Evolutionary conservation across 2,797 vertebrate genomes (phyloP).

Genomic region (Molothrus ater): DNA sequence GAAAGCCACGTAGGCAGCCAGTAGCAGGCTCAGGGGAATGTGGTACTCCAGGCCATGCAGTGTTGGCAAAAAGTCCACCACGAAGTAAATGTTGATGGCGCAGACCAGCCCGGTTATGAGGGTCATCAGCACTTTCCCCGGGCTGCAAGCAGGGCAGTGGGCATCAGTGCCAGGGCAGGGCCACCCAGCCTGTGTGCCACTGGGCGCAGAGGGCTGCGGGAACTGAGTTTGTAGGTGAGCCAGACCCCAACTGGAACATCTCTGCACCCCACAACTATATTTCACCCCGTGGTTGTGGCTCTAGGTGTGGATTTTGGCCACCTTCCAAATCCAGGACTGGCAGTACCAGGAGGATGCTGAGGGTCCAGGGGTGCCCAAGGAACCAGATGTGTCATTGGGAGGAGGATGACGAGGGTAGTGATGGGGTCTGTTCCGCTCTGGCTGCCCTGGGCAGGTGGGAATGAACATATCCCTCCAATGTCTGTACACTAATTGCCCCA

Average conservation of each 20-base stretch:
- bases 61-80: slow-evolving; percentile 67
- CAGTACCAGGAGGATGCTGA: background rate
- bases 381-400: accelerated
- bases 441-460: background rate
- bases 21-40: slow-evolving; percentile 56
- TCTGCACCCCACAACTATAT: background rate
- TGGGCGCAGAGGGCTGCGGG: background rate
- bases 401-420: background rate
- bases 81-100: slow-evolving; percentile 76
- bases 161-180: background rate
- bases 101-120: slow-evolving; percentile 71
- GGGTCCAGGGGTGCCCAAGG: background rate
- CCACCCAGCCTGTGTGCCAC: background rate
- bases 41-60: slow-evolving; percentile 63
- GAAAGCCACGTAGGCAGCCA: slow-evolving; percentile 63
- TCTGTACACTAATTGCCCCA: background rate
- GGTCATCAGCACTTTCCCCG: slow-evolving; percentile 67
- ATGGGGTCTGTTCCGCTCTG: accelerated
- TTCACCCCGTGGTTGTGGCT: accelerated
- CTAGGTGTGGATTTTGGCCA: background rate
- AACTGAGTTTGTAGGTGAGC: background rate
- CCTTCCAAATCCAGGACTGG: background rate
- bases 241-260: accelerated
- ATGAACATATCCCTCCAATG: background rate
- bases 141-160: background rate